Conservation (phyloP, 1,140 invertebrate species). For the Rhysida immarginata region DNA sequence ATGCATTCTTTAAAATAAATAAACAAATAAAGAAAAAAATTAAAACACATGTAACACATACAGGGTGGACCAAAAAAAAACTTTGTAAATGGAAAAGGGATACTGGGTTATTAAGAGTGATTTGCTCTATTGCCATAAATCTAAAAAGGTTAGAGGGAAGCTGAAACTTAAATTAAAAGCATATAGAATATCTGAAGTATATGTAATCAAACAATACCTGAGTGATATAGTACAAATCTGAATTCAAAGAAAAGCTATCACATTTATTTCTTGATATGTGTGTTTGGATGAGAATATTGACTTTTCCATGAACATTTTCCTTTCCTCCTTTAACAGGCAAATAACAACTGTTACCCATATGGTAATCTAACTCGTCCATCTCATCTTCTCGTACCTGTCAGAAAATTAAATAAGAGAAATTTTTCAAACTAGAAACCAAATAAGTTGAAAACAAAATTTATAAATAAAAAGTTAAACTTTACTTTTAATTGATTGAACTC, state of each 20-base stretch:
- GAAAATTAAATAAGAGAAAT: conserved; percentile 11
- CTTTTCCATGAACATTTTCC: conserved; percentile 88
- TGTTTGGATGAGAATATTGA: conserved; percentile 90
- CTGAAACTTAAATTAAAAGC: too few relatives aligned
- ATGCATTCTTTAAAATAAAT: conserved; percentile 51
- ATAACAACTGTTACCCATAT: conserved; percentile 53
- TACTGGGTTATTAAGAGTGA: too few relatives aligned
- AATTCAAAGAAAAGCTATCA: conserved; percentile 75
- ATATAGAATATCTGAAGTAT: too few relatives aligned
- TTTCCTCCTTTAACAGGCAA: conserved; percentile 57
- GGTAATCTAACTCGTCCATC: conserved; percentile 66
- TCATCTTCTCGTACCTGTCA: conserved; percentile 82
- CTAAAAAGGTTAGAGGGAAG: too few relatives aligned
- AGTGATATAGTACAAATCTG: conserved; percentile 83
- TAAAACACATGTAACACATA: neutral
- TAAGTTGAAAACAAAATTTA: too few relatives aligned
- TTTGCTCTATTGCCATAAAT: too few relatives aligned
- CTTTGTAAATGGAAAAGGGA: too few relatives aligned
- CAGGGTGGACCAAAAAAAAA: too few relatives aligned
- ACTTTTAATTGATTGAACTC: conserved; percentile 96
- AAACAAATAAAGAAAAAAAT: conserved; percentile 1
- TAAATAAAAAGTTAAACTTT: too few relatives aligned
- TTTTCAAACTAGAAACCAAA: too few relatives aligned
- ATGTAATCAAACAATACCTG: conserved; percentile 55
- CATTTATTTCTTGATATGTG: conserved; percentile 65